A percentile compares a stretch with the other conserved stretches of the same genome.
Conservation (phyloP, 2,113 vertebrate species). For the Phaethornis superciliosus region DNA sequence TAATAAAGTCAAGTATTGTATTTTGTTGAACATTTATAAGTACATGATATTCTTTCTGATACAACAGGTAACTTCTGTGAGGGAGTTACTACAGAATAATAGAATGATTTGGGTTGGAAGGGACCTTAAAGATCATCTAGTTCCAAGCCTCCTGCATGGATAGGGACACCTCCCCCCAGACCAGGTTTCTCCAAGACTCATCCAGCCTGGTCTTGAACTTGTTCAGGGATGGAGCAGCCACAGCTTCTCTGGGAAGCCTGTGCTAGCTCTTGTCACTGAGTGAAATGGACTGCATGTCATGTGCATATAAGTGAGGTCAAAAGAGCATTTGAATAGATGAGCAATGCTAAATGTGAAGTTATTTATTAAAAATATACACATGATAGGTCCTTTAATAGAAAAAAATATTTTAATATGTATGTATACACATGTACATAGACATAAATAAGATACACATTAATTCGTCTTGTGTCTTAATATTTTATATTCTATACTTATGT, state of each 20-base stretch:
- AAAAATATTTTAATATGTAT: not conserved
- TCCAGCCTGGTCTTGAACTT: too few relatives aligned
- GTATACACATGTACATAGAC: too few relatives aligned
- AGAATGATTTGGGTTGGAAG: too few relatives aligned
- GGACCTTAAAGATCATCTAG: too few relatives aligned
- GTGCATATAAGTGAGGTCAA: not conserved
- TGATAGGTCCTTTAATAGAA: not conserved
- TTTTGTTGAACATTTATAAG: not conserved
- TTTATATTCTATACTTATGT: not conserved
- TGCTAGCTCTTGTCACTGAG: too few relatives aligned
- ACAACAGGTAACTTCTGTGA: not conserved
- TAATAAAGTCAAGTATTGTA: not conserved
- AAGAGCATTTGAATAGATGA: fast-evolving
- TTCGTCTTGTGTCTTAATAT: not conserved
- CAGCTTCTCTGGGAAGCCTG: too few relatives aligned
- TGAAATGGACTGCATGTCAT: not conserved
- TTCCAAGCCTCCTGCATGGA: too few relatives aligned
- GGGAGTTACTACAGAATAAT: not conserved
- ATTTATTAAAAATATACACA: not conserved
- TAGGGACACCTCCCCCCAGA: too few relatives aligned
- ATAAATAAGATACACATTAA: not conserved
- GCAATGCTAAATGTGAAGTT: not conserved
- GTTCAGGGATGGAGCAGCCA: too few relatives aligned
- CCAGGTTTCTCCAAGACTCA: too few relatives aligned
- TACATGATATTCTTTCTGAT: not conserved